Evolutionary conservation across 2,797 vertebrate genomes (phyloP), one percentile per base, ranked within the genome.

Genomic region (Picus viridis): DNA sequence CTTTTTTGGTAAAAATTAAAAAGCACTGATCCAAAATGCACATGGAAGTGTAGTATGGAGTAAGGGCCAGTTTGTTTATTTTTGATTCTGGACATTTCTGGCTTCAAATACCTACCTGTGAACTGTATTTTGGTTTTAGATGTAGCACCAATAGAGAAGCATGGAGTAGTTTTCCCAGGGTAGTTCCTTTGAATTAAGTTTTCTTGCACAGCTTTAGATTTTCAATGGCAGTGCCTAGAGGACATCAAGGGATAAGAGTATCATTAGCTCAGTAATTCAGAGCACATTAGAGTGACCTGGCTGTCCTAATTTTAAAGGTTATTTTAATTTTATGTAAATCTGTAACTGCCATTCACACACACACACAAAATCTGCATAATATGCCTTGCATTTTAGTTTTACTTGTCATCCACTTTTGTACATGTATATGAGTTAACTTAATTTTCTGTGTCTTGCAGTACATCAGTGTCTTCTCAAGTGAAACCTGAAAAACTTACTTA

Each of bases 261-360:
- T 80, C 87, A 88, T 96, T 96, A 95, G n/a, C 71, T 95, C 74
- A 90, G 84, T 94, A 93, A 96, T 95, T 96, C 95, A 86, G 86
- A 82, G 88, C 89, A 94, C 88, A 87, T 93, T 94, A 84, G 65
- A 93, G 49, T 94, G 96, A 96, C 86, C 86, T 7, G 7, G 34
- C 62, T 92, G 89, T 88, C 84, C 86, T 93, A 83, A 93, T 91
- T 93, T 81, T 76, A 96, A 95, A 94, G 79, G 82, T 96, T 92
- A 94, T 91, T 93, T 92, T 94, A 94, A 94, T 95, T 95, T 94
- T 88, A 90, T 94, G 88, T 91, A 92, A 95, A 95, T 92, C 68
- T 82, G 70, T 73, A 86, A 65, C 89, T 94, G 74, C 68, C 92
- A 86, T 62, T 91, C 83, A 89, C 51, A 22, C 15, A 29, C 16